Percentiles rank a stretch among this genome's conserved stretches.
These are phyloP conservation scores for Pseudomugil tenellus DNA, from an alignment of 2,797 vertebrate genomes.

Conservation along the genomic window DNA sequence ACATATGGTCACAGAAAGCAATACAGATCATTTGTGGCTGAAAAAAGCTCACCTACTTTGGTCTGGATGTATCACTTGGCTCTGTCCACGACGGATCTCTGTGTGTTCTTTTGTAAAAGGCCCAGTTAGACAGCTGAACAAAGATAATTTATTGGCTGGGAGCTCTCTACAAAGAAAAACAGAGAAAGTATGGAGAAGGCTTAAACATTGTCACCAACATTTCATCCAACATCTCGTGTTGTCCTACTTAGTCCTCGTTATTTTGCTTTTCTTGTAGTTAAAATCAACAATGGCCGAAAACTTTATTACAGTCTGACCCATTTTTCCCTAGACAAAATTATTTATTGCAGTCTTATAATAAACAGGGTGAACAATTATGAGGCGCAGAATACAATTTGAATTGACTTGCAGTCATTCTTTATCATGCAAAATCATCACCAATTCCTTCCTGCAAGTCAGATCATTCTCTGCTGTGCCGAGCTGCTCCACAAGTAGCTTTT, in stretches of 20 bases:
- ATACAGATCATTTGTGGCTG: slow-evolving; percentile 31
- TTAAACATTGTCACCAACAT: slow-evolving; percentile 35
- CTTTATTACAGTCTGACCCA: slow-evolving; percentile 42
- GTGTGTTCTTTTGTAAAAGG: slow-evolving; percentile 40
- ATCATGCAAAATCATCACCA: slow-evolving; percentile 10
- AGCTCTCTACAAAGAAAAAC: slow-evolving; percentile 43
- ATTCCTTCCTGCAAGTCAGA: neutral
- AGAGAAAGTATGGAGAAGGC: slow-evolving; percentile 24
- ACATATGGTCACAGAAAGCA: slow-evolving; percentile 65
- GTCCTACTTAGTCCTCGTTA: slow-evolving; percentile 37
- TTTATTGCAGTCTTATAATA: slow-evolving; percentile 13
- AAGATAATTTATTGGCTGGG: slow-evolving; percentile 42
- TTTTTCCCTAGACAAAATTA: slow-evolving; percentile 35
- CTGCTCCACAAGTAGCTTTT: slow-evolving; percentile 15
- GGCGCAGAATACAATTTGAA: neutral
- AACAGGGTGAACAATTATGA: neutral
- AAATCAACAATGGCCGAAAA: no score
- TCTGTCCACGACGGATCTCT: slow-evolving; percentile 47
- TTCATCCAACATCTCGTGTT: slow-evolving; percentile 3
- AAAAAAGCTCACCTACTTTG: slow-evolving; percentile 48
- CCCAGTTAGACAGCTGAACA: slow-evolving; percentile 49
- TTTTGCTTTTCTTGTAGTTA: no score
- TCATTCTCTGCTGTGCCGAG: neutral
- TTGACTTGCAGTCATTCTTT: slow-evolving; percentile 3
- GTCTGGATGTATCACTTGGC: slow-evolving; percentile 58